Evolutionary conservation across 2,888 invertebrate genomes (phyloP), one percentile per base, ranked within the genome.

Genomic region (Pyrochroa serraticornis): DNA sequence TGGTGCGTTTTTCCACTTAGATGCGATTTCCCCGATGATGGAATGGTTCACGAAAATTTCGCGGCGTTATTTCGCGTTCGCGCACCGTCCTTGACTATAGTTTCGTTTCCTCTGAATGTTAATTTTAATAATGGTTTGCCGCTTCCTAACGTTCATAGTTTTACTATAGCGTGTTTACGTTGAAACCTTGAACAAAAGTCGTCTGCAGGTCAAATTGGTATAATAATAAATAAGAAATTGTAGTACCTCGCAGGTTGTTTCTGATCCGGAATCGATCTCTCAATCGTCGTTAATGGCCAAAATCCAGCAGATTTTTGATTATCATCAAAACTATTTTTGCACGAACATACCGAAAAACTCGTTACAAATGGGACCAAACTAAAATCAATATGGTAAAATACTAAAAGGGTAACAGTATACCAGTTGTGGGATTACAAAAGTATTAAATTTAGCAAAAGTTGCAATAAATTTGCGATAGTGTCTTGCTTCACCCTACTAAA

Each of bases 161-260:
- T 58, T 52, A 55, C 62, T 62, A 60, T 62, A 43, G 64, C 60
- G 49, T 60, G 64, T 57, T 64, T 60, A 60, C 55, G 63, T 60
- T 66, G 60, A 62, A 70, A 70, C 75, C 74, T 75, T 74, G 73
- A 74, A 63, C 65, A 69, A 71, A 74, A 75, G 74, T 74, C 74
- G 75, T 74, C 74, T 75, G 64, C 75, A 75, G 75, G 75, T 75
- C 74, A 73, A 70, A 71, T 69, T 64, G 54, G 67, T 63, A 68
- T 69, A 69, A 67, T 67, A 71, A 71, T 67, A 70, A 64, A 68
- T 60, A 66, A 67, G 63, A 64, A 54, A 48, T 48, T 42, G 38
- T 45, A n/a, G n/a, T n/a, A 35, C 22, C 22, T 22, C 22, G 22
- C 22, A 22, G 22, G 22, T 22, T 5, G 2, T 22, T 22, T 22